phyloP scores from a whole-genome alignment of 2,888 invertebrate genomes.

The Noctua janthina region DNA sequence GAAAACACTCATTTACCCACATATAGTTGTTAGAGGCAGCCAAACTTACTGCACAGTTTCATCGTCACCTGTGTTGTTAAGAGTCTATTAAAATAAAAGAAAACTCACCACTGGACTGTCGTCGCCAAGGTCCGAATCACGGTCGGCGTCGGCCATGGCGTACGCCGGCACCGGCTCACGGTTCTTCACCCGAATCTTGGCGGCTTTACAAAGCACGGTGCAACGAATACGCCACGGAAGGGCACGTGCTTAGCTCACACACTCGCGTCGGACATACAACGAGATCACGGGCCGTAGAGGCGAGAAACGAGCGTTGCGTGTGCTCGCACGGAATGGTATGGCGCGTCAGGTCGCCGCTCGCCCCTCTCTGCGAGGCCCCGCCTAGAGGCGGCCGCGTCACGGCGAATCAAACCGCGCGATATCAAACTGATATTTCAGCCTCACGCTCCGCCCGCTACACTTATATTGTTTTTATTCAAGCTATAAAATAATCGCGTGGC shows the following conservation, averaged over 20 bases:
- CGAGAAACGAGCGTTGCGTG: conserved; percentile 68
- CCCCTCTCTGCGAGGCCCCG: conserved; percentile 84
- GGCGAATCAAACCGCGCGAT: conserved; percentile 88
- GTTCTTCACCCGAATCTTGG: conserved; percentile 97
- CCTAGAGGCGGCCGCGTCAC: conserved; percentile 86
- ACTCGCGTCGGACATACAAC: conserved; percentile 80
- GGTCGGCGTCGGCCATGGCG: conserved; percentile 93
- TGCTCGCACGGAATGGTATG: conserved; percentile 84
- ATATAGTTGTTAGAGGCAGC: background rate
- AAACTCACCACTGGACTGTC: conserved; percentile 93
- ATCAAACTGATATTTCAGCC: conserved; percentile 89
- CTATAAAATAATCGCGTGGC: conserved; percentile 86
- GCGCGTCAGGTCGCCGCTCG: conserved; percentile 70
- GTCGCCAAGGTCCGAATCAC: conserved; percentile 94
- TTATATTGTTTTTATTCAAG: conserved; percentile 89
- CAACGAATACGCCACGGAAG: conserved; percentile 77
- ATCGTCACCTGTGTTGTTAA: background rate
- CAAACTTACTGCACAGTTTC: conserved; percentile 2
- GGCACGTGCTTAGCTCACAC: conserved; percentile 81
- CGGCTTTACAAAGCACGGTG: conserved; percentile 82
- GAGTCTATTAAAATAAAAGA: conserved; percentile 33
- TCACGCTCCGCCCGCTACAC: conserved; percentile 85
- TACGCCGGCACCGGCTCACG: conserved; percentile 96
- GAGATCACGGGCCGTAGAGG: conserved; percentile 76
- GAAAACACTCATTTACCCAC: conserved; percentile 4